Evolutionary conservation across 2,113 vertebrate genomes (phyloP).

Genomic region (Pollimyrus isidori): DNA sequence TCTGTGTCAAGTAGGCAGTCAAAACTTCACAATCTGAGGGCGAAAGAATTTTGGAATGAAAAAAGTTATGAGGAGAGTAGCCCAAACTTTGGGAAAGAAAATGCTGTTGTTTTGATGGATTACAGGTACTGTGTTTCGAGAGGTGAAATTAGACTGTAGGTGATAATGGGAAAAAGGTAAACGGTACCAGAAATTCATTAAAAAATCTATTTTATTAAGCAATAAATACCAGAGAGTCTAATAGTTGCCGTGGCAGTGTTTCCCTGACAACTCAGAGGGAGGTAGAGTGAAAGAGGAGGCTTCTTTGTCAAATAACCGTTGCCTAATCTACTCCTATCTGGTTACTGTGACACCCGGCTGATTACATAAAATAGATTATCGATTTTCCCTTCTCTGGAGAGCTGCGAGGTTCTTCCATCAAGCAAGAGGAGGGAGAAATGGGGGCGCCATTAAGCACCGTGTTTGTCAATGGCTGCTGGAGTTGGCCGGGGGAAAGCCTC

Average conservation of each 20-base stretch:
- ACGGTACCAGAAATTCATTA: background rate
- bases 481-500: background rate
- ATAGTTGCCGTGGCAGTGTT: slow-evolving; percentile 8
- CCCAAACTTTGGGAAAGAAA: slow-evolving; percentile 8
- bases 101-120: slow-evolving; percentile 22
- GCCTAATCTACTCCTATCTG: slow-evolving; percentile 59
- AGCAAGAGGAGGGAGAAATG: slow-evolving; percentile 48
- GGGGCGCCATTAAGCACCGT: slow-evolving; percentile 51
- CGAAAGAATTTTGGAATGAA: slow-evolving; percentile 2
- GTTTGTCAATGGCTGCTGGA: slow-evolving; percentile 47
- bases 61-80: background rate
- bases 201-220: slow-evolving; percentile 21
- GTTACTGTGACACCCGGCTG: slow-evolving; percentile 57
- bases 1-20: slow-evolving; percentile 28
- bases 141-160: slow-evolving; percentile 15
- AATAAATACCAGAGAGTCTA: slow-evolving; percentile 2
- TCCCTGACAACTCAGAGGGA: slow-evolving; percentile 14
- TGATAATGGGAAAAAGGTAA: slow-evolving; percentile 15
- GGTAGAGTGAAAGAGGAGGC: background rate
- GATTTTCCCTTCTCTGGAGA: slow-evolving; percentile 59
- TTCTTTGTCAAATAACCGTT: slow-evolving; percentile 38
- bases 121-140: slow-evolving; percentile 9
- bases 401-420: slow-evolving; percentile 58
- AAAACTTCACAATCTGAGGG: slow-evolving; percentile 23
- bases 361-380: slow-evolving; percentile 72